Conservation (phyloP, 2,113 vertebrate species). For the Otus sunia region DNA sequence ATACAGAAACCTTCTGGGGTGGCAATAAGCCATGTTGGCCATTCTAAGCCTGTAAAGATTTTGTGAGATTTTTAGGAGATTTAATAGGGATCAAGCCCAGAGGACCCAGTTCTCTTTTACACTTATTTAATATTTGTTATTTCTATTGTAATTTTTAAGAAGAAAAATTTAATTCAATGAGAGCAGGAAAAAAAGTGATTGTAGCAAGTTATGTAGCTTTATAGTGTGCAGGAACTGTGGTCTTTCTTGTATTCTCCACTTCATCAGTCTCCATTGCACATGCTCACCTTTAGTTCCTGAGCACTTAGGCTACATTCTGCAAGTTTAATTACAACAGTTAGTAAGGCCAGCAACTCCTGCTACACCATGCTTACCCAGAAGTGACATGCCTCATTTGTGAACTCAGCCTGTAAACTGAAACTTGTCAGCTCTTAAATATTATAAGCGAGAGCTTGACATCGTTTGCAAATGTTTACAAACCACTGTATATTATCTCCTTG, state of each 20-base stretch:
- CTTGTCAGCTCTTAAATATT: neutral
- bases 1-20: neutral
- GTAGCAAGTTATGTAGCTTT: neutral
- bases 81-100: neutral
- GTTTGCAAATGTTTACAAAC: neutral
- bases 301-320: neutral
- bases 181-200: neutral
- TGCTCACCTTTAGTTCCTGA: neutral
- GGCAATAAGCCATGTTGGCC: neutral
- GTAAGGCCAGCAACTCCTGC: neutral
- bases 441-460: neutral
- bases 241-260: neutral
- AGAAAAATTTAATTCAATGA: neutral
- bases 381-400: neutral
- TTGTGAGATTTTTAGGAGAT: neutral
- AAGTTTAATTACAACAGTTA: neutral
- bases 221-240: neutral
- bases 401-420: neutral
- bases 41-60: neutral
- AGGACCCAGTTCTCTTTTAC: neutral
- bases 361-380: neutral
- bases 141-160: neutral
- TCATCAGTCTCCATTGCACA: neutral
- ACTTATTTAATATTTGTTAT: neutral
- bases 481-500: neutral